Percentiles rank a stretch among this genome's conserved stretches.
These are phyloP conservation scores for Cyprinus carpio DNA, from an alignment of 2,113 vertebrate genomes.

Conservation along the genomic window DNA sequence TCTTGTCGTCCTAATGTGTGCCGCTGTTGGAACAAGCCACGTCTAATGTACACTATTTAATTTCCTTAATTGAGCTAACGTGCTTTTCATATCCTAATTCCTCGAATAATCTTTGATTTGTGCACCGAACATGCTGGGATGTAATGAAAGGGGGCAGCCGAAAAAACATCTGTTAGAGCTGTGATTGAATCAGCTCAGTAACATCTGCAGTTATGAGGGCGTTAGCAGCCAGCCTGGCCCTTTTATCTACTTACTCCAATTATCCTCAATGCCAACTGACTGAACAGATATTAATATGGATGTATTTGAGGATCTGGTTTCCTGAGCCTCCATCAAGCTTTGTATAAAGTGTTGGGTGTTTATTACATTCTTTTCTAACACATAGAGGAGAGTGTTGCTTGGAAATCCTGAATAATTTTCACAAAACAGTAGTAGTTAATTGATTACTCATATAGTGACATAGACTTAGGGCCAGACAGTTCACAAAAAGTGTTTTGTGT, in stretches of 20 bases:
- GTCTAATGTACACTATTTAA: conserved; percentile 95
- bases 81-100: conserved; percentile 96
- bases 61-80: conserved; percentile 97
- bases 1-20: conserved; percentile 76
- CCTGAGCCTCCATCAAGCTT: conserved; percentile 60
- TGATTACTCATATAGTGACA: neutral
- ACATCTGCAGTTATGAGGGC: conserved; percentile 84
- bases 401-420: conserved; percentile 2
- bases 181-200: conserved; percentile 80
- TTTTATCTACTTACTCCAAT: conserved; percentile 73
- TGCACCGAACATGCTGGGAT: conserved; percentile 80
- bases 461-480: neutral
- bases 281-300: conserved; percentile 69
- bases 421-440: neutral
- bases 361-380: conserved; percentile 1
- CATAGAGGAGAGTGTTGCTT: neutral
- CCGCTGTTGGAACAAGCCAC: conserved; percentile 82
- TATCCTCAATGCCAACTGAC: conserved; percentile 64
- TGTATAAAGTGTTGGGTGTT: conserved; percentile 48
- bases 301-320: conserved; percentile 58
- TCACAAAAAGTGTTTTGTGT: too few relatives aligned
- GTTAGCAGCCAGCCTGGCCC: conserved; percentile 73
- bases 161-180: conserved; percentile 82
- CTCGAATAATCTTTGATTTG: conserved; percentile 88
- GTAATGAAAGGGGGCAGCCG: conserved; percentile 87